Percentiles rank a stretch among this genome's conserved stretches.
Evolutionary conservation across 2,888 invertebrate species (phyloP).

Genomic region (Marronus borbonicus): DNA sequence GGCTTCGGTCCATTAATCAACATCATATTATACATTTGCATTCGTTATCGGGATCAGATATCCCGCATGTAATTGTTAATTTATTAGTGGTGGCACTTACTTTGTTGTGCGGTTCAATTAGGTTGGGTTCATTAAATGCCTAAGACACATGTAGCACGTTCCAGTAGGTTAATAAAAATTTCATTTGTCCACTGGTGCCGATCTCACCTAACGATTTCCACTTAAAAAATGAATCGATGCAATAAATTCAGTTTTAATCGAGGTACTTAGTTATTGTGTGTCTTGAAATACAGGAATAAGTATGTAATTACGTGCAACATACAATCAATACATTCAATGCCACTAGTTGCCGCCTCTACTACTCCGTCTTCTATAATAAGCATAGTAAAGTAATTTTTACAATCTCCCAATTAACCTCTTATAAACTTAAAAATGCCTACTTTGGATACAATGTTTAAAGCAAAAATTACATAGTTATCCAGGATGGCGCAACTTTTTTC

Average conservation of each 20-base stretch:
- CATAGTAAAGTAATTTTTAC: too few species aligned
- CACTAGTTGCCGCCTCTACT: too few species aligned
- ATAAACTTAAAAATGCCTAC: too few species aligned
- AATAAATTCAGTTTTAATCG: slow-evolving; percentile 11
- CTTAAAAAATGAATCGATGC: not conserved
- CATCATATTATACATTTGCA: slow-evolving; percentile 52
- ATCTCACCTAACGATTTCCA: slow-evolving; percentile 27
- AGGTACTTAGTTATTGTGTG: not conserved
- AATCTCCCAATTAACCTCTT: too few species aligned
- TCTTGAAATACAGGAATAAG: not conserved
- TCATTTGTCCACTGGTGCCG: slow-evolving; percentile 24
- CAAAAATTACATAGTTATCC: too few species aligned
- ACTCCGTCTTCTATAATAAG: too few species aligned
- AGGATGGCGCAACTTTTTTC: too few species aligned
- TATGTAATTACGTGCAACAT: not conserved
- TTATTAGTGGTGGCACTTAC: slow-evolving; percentile 43
- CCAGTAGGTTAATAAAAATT: slow-evolving; percentile 40
- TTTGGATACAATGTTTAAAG: not conserved
- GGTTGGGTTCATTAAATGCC: slow-evolving; percentile 46
- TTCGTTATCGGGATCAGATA: slow-evolving; percentile 50
- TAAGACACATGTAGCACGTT: slow-evolving; percentile 36
- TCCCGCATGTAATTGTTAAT: slow-evolving; percentile 51
- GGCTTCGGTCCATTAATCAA: slow-evolving; percentile 48
- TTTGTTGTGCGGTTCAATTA: slow-evolving; percentile 45
- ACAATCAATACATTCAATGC: too few species aligned